Base-by-base conservation (phyloP, 2,888 invertebrate species). In the Lumbricus terrestris region DNA sequence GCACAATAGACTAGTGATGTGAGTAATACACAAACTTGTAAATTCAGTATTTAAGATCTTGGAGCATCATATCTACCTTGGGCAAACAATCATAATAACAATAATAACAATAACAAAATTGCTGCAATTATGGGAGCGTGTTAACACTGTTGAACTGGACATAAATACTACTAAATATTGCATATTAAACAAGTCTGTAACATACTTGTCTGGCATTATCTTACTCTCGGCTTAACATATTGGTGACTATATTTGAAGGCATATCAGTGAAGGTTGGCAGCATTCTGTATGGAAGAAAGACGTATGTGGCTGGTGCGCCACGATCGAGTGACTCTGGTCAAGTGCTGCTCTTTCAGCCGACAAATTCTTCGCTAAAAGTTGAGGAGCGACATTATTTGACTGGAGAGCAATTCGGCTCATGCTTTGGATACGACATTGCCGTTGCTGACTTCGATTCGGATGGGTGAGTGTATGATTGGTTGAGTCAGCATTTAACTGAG, bases 361-460 rank as follows among this genome's bases (percentile, higher is more conserved):
- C 38, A 8, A 38, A 34, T 34, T 47, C 35, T 23, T 35, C 33
- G 20, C 33, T 90, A 69, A 34, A 33, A 33, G 35, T 90, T 33
- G 91, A 90, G 33, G 83, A 40, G 8, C 18, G 89, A 15, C 95
- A 97, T 91, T 96, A 96, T 88, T 96, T 99, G 34, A 96, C 96
- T 91, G 99, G 99, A 0, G 97, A 98, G 94, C 97, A 97, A 94
- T 97, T 99, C 93, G 99, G 97, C 3, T 98, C 98, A 1, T 98
- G 97, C 94, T 99, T 98, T 94, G 99, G 99, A 35, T 98, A 98
- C 94, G 97, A 98, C 95, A 95, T 99, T 37, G 96, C 97, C 4
- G 96, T 97, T 0, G 97, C 97, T 82, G 99, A 99, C 95, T 96
- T 99, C n/a, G 98, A 99, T 95, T 97, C 97, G 69, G 99, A 99